Percentiles rank a stretch among this genome's conserved stretches.
These are phyloP conservation scores for Parnassius mnemosyne DNA, from an alignment of 2,888 invertebrate genomes.

Conservation along the genomic window DNA sequence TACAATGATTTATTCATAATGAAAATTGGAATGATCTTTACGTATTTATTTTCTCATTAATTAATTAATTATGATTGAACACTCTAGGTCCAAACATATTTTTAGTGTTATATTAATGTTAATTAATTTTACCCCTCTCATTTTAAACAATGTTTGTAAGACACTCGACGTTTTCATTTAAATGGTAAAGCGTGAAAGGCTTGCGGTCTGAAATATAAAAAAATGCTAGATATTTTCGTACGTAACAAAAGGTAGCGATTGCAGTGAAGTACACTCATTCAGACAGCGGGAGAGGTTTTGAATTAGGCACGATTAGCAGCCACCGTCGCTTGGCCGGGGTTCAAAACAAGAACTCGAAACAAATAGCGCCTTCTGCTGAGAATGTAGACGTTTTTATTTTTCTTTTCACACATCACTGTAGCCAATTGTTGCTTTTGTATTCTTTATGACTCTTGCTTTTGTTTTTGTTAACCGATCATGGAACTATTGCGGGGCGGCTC, in stretches of 20 bases:
- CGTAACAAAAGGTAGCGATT: conserved; percentile 18
- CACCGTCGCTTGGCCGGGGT: conserved; percentile 53
- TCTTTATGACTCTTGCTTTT: conserved; percentile 39
- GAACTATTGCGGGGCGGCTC: conserved; percentile 8
- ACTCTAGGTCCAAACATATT: no score
- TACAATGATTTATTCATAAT: no score
- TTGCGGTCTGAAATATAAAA: background rate
- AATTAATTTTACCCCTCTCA: no score
- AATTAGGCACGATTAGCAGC: conserved; percentile 54
- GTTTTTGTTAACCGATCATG: conserved; percentile 25
- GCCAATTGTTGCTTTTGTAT: conserved; percentile 56
- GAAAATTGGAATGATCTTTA: no score
- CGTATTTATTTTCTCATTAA: no score
- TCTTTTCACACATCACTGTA: conserved; percentile 45
- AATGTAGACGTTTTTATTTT: conserved; percentile 47
- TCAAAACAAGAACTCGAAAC: conserved; percentile 55
- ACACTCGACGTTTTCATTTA: no score
- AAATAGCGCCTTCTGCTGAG: conserved; percentile 44
- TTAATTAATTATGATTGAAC: no score
- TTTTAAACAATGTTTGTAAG: no score
- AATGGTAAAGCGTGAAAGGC: no score
- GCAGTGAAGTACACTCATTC: conserved; percentile 26
- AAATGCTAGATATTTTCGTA: conserved; percentile 13
- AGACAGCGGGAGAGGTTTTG: conserved; percentile 34
- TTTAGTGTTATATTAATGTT: no score